These are phyloP conservation scores for Platyscapa corneri DNA, from an alignment of 1,140 invertebrate genomes.

Conservation along the genomic window DNA sequence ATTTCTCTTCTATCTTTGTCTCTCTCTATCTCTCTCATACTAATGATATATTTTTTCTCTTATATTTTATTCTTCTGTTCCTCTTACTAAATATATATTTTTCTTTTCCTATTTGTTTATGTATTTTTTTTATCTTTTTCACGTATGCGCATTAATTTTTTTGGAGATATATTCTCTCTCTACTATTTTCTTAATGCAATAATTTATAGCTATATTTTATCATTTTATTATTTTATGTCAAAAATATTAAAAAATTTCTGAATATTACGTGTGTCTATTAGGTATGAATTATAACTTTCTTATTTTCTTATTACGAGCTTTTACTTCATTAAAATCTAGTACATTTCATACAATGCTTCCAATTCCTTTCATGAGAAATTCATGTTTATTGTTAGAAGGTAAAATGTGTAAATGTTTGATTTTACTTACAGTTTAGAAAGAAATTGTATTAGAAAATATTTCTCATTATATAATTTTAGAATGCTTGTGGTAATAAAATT, in stretches of 20 bases:
- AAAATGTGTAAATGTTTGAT: too few relatives aligned
- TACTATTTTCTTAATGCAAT: neutral
- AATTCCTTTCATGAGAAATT: too few relatives aligned
- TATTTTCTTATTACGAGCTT: constrained; percentile 23
- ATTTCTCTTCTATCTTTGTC: constrained; percentile 13
- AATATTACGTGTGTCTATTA: neutral
- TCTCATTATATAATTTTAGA: too few relatives aligned
- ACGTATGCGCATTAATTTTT: constrained; percentile 9
- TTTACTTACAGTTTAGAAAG: too few relatives aligned
- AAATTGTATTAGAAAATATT: too few relatives aligned
- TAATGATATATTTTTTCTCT: neutral
- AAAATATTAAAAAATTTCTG: constrained; percentile 29
- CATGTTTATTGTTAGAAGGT: too few relatives aligned
- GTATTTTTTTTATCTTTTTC: neutral
- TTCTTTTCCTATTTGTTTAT: neutral
- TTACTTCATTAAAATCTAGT: constrained; percentile 29
- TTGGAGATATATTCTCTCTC: neutral
- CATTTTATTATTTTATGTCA: too few relatives aligned
- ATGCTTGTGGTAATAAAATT: too few relatives aligned
- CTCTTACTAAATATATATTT: neutral
- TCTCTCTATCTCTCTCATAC: constrained; percentile 19
- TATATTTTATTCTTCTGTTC: constrained; percentile 39
- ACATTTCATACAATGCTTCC: neutral
- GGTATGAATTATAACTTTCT: neutral
- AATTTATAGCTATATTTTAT: too few relatives aligned